Percentiles rank a stretch among this genome's conserved stretches.
These are phyloP conservation scores for Anas bernieri DNA, from an alignment of 2,797 vertebrate species.

Conservation along the genomic window DNA sequence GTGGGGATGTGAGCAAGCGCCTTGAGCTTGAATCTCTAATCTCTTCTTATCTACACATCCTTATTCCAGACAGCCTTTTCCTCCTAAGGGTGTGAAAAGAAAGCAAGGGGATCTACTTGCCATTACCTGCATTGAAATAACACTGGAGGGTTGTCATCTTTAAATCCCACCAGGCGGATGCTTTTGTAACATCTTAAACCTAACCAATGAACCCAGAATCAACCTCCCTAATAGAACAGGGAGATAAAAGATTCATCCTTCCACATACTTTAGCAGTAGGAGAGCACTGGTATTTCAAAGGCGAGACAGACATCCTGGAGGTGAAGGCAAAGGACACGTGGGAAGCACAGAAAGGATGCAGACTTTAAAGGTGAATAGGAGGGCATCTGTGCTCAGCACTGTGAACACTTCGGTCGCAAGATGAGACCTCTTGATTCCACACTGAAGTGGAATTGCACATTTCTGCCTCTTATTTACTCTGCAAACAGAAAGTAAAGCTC, in stretches of 20 bases:
- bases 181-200: conserved; percentile 64
- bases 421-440: conserved; percentile 45
- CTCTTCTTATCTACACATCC: conserved; percentile 50
- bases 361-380: conserved; percentile 49
- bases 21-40: conserved; percentile 36
- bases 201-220: conserved; percentile 65
- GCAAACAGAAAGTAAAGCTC: neutral
- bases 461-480: conserved; percentile 31
- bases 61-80: conserved; percentile 51
- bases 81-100: conserved; percentile 16
- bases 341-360: conserved; percentile 55
- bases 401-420: neutral
- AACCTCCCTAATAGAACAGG: conserved; percentile 62
- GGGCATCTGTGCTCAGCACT: conserved; percentile 43
- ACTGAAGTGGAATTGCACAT: neutral
- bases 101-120: conserved; percentile 35
- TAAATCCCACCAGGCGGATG: conserved; percentile 51
- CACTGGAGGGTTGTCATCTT: conserved; percentile 49
- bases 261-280: conserved; percentile 67
- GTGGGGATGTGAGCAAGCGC: neutral
- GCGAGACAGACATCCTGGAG: conserved; percentile 60
- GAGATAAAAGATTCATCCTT: conserved; percentile 72
- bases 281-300: conserved; percentile 70
- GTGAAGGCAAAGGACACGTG: conserved; percentile 55
- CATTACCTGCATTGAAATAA: conserved; percentile 36